phyloP scores from a whole-genome alignment of 2,888 invertebrate genomes.

The Eristalis arbustorum region DNA sequence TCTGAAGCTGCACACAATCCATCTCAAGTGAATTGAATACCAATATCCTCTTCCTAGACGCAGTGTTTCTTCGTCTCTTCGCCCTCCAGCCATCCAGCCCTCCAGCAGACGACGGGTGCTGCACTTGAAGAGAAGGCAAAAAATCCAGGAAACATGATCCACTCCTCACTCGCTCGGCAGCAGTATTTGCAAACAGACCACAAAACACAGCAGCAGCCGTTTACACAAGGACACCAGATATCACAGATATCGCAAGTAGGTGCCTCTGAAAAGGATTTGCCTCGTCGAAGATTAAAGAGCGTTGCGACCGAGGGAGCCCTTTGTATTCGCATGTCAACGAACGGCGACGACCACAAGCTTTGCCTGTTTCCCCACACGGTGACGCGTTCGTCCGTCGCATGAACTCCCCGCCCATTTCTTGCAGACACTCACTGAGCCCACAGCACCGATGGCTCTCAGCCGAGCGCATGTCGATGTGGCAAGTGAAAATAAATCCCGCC shows the following conservation, averaged over 20 bases:
- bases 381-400: slow-evolving; percentile 1
- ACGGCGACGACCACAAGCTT: slow-evolving; percentile 33
- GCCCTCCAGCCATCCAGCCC: background rate
- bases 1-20: background rate
- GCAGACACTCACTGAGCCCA: background rate
- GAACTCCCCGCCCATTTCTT: slow-evolving; percentile 29
- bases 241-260: background rate
- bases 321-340: slow-evolving; percentile 54
- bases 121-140: too few relatives aligned
- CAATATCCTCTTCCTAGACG: background rate
- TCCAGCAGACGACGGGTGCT: too few relatives aligned
- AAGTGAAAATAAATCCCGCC: slow-evolving; percentile 58
- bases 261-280: slow-evolving; percentile 19
- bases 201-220: background rate
- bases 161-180: background rate
- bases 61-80: background rate
- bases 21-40: background rate
- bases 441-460: background rate
- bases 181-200: background rate
- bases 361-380: slow-evolving; percentile 3
- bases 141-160: background rate
- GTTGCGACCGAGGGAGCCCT: slow-evolving; percentile 29
- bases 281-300: slow-evolving; percentile 50
- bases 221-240: background rate
- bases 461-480: slow-evolving; percentile 44